Conservation (phyloP, 2,113 vertebrate species). For the Oreochromis tanganicae region DNA sequence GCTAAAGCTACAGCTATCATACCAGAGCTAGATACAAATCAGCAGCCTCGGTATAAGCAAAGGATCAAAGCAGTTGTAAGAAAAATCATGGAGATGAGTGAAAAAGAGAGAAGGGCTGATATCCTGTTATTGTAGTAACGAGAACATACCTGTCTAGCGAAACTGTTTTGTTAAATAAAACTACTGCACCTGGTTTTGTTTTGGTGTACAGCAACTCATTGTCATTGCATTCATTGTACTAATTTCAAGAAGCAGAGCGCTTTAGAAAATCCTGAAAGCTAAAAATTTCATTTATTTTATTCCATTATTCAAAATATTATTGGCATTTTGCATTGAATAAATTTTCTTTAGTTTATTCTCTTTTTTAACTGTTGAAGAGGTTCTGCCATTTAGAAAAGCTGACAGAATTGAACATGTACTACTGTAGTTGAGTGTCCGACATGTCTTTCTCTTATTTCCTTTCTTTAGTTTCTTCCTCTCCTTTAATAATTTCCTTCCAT, state of each 20-base stretch:
- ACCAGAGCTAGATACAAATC: not conserved
- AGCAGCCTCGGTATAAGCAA: not conserved
- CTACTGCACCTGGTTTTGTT: not conserved
- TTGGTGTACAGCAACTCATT: not conserved
- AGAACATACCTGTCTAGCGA: not conserved
- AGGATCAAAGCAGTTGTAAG: not conserved
- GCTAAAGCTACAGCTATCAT: not conserved
- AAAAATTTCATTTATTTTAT: not conserved
- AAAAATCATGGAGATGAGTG: not conserved
- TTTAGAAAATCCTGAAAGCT: not conserved
- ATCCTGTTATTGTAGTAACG: not conserved
- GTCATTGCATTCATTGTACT: not conserved
- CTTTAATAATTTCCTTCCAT: not conserved
- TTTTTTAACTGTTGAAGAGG: not conserved
- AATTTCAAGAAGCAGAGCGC: not conserved
- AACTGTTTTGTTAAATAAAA: not conserved
- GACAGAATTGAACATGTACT: too few relatives aligned
- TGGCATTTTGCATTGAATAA: not conserved
- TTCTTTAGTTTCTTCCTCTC: not conserved
- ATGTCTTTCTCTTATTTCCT: not conserved
- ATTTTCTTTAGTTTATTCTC: not conserved
- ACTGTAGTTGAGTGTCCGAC: not conserved
- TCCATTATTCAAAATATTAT: not conserved
- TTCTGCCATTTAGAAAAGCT: not conserved
- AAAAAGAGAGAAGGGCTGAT: not conserved